Base-by-base conservation (phyloP, 2,797 vertebrate genomes). In the Gobionotothen gibberifrons region DNA sequence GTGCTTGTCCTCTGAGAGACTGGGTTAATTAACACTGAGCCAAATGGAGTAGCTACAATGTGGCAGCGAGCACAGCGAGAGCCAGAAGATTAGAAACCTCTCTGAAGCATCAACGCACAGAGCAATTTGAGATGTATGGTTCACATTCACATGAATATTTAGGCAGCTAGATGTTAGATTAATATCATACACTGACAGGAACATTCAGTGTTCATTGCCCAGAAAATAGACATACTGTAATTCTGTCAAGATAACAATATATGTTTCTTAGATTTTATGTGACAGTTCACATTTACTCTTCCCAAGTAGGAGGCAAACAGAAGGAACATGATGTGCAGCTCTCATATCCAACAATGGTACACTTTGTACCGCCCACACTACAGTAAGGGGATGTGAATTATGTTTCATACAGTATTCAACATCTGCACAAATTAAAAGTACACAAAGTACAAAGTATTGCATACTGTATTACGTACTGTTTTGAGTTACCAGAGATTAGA, bases 11-110 rank as follows among this genome's bases (percentile, higher is more conserved):
- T 90, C 79, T 10, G 76, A 90, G 90, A 91, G 87, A 82, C 76
- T 78, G 74, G 79, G 81, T 87, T 91, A 93, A 92, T 92, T 92
- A 93, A 88, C 80, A 78, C 72, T 19, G 74, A 86, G 70, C 79
- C 78, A 86, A 90, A 89, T 80, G 61, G 83, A 85, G 76, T 55
- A 65, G 80, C 86, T 87, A 77, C 81, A 85, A 87, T 42, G 40
- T 78, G 80, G 84, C 82, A 80, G 81, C 78, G 69, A 81, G 78
- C 76, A 73, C 65, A 80, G 64, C 9, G 40, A 75, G 74, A 84
- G 72, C 66, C 67, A 66, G 54, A 68, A 66, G 83, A 92, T 91
- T 87, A 89, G 74, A 83, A 85, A 69, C 48, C 49, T 88, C 88
- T 58, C 71, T 62, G 54, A 76, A 80, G 78, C 70, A 72, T 85